Conservation (phyloP, 2,113 vertebrate species). For the Euleptes europaea region DNA sequence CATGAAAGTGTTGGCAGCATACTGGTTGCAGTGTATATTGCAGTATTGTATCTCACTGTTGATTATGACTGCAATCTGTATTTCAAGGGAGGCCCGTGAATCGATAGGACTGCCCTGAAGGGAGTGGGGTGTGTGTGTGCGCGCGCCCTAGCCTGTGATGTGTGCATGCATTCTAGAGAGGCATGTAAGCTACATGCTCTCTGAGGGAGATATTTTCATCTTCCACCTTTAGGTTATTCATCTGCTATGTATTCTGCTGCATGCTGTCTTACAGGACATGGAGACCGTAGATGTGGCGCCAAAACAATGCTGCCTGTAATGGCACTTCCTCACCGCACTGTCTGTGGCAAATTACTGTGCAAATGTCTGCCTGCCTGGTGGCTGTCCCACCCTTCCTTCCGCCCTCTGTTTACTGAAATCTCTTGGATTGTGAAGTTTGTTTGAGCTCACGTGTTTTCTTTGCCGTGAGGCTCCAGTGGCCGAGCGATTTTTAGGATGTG, state of each 20-base stretch:
- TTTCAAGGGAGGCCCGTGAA: background rate
- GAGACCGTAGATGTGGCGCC: slow-evolving; percentile 31
- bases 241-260: background rate
- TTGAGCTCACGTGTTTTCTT: background rate
- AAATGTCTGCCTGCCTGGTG: background rate
- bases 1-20: background rate
- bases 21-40: background rate
- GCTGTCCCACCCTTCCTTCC: slow-evolving; percentile 69
- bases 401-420: slow-evolving; percentile 60
- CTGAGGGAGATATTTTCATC: background rate
- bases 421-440: slow-evolving; percentile 49
- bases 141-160: background rate
- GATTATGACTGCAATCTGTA: background rate
- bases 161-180: background rate
- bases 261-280: background rate
- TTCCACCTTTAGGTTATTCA: fast-evolving
- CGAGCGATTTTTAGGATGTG: background rate
- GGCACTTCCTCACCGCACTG: slow-evolving; percentile 48
- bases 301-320: background rate
- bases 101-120: background rate
- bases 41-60: background rate
- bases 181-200: fast-evolving
- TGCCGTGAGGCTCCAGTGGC: background rate
- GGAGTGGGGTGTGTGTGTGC: background rate
- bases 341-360: slow-evolving; percentile 15